A percentile compares a stretch with the other conserved stretches of the same genome.
Conservation (phyloP, 2,888 invertebrate species). For the Lasioglossum vierecki region DNA sequence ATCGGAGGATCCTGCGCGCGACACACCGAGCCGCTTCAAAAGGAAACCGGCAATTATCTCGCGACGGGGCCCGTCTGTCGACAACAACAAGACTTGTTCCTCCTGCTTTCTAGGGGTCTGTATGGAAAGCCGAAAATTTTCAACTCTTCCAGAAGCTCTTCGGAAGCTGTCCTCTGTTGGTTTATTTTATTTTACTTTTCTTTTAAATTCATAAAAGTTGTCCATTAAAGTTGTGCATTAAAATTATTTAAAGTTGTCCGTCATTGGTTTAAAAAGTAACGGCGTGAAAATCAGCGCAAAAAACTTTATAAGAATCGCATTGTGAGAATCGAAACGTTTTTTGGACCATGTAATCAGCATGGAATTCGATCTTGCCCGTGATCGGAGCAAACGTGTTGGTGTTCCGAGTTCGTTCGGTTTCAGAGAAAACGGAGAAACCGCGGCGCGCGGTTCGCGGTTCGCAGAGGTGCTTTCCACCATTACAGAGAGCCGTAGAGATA, state of each 20-base stretch:
- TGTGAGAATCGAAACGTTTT: too few species aligned
- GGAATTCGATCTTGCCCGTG: background rate
- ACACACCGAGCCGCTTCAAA: conserved; percentile 2
- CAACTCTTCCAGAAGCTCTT: too few species aligned
- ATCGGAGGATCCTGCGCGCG: conserved; percentile 4
- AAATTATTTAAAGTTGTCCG: too few species aligned
- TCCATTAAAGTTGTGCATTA: too few species aligned
- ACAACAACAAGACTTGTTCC: background rate
- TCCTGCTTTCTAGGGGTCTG: background rate
- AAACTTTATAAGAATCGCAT: too few species aligned
- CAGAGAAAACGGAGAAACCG: conserved; percentile 6
- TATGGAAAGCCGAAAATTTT: too few species aligned
- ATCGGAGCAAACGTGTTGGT: background rate
- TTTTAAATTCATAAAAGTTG: too few species aligned
- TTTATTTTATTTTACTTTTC: too few species aligned
- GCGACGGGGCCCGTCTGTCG: background rate
- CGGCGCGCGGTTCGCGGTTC: background rate
- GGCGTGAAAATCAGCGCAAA: too few species aligned
- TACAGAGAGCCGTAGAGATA: conserved; percentile 15
- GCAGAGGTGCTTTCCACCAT: conserved; percentile 13
- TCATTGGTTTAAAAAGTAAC: too few species aligned
- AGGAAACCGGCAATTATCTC: conserved; percentile 32
- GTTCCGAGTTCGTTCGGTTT: background rate
- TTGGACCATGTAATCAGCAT: background rate
- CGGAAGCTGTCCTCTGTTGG: too few species aligned